Base-by-base conservation (phyloP, 2,113 vertebrate species). In the Passer montanus region DNA sequence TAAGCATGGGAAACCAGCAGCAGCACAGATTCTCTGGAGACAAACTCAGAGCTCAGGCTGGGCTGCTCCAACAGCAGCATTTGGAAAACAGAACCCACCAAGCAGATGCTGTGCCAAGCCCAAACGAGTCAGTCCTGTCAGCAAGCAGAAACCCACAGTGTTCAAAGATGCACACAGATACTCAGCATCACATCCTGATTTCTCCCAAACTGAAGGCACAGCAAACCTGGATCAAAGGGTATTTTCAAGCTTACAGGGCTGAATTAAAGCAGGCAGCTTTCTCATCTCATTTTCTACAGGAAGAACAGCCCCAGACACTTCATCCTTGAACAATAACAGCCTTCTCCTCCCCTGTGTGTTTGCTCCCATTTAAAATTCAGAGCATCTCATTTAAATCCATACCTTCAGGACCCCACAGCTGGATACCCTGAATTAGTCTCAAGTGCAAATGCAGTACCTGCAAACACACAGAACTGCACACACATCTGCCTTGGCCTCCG, bases 401-500 rank as follows among this genome's bases (percentile, higher is more conserved):
- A 69, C 86, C 39, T 89, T 67, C 47, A 67, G 47, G 72, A 92
- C 44, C 46, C 16, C 55, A 44, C 35, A 74, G 63, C 59, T 50
- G 56, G 76, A 72, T 64, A 87, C 7, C 20, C 24, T 22, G 23
- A 43, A 58, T 70, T 50, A 55, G 28, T 8, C 85, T 53, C 15
- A 15, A 69, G 67, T 26, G 22, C 30, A 56, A 43, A 53, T 47
- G 43, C 8, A 79, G 47, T 20, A 56, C 52, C 50, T 72, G 21
- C n/a, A 66, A 56, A 52, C 18, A 56, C 14, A 24, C 23, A 27
- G 13, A 1, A n/a, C 8, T 37, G n/a, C n/a, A 26, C 18, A 53
- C 62, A 63, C 5, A 0, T 16, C 63, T 23, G 14, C 7, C 55
- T 66, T 7, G 13, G 7, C 17, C 62, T 15, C 1, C 3, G 13